phyloP scores from a whole-genome alignment of 1,140 invertebrate genomes.

The Zaprionus capensis region DNA sequence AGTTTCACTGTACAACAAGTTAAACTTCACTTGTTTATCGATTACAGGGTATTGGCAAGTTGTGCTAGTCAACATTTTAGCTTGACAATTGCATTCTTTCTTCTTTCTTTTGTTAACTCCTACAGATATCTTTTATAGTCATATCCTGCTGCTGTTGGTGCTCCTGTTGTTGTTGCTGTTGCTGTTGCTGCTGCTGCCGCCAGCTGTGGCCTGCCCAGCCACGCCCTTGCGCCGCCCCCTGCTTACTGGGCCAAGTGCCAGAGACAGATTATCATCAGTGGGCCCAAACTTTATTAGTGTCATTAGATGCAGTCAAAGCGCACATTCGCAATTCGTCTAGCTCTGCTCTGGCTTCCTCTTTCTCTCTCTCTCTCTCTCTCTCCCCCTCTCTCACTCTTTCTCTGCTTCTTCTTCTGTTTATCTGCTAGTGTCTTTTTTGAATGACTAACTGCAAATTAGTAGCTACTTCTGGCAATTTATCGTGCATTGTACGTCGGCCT shows the following conservation, averaged over 20 bases:
- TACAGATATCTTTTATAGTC: slow-evolving; percentile 64
- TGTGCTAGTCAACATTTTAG: neutral
- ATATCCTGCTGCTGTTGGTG: slow-evolving; percentile 55
- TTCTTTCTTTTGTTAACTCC: slow-evolving; percentile 36
- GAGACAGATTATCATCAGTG: slow-evolving; percentile 79
- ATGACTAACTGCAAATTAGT: slow-evolving; percentile 79
- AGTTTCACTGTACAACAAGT: too few species aligned
- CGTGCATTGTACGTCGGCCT: slow-evolving; percentile 55
- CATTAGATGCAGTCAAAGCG: slow-evolving; percentile 79
- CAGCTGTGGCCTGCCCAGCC: slow-evolving; percentile 26
- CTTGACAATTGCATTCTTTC: slow-evolving; percentile 4
- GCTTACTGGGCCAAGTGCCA: slow-evolving; percentile 48
- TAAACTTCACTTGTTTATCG: neutral
- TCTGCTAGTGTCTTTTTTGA: slow-evolving; percentile 34
- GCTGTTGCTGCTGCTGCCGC: slow-evolving; percentile 24
- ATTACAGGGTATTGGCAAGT: slow-evolving; percentile 5
- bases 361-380: neutral
- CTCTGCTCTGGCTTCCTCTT: neutral
- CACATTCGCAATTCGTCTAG: slow-evolving; percentile 40
- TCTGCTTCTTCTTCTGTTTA: slow-evolving; percentile 6
- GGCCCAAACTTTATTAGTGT: slow-evolving; percentile 76
- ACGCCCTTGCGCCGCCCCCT: neutral
- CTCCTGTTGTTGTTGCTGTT: slow-evolving; percentile 42
- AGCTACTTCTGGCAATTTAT: slow-evolving; percentile 79
- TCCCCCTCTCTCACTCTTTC: neutral